Base-by-base conservation (phyloP, 1,140 invertebrate species). In the Carposina sasakii region DNA sequence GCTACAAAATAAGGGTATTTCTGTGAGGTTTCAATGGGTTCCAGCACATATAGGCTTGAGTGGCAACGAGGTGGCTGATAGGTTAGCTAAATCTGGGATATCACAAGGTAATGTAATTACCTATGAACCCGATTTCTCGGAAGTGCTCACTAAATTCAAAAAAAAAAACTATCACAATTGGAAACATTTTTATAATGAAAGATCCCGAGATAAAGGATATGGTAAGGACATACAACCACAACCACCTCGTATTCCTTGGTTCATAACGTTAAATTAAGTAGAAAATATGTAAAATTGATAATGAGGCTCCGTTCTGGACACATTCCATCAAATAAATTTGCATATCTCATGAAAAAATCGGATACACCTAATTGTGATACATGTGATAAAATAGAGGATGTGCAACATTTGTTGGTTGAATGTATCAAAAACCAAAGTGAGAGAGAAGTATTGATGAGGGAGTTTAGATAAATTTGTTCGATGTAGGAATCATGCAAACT, bases 31-130 rank as follows among this genome's bases (percentile, higher is more conserved):
- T 5, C 52, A 57, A 37, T 52, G 50, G 51, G 24, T 58, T 6
- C 50, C 50, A 16, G 53, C 50, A 13, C 55, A 57, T 24, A 26
- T 57, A 21, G 50, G 55, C 1, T 19, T 57, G 28, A 22, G 13
- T n/a, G 55, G 50, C 1, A 57, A 57, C 17, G 55, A 57, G 30
- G 15, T 44, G 34, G 54, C 48, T 8, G 54, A 52, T 16, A 28
- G 3, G 13, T 20, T 58, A 9, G 56, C 56, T 9, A 41, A 33
- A 39, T 10, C 13, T 12, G 31, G 17, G 30, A 20, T 22, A 0
- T 13, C 20, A 13, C 16, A 31, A 1, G 37, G 37, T 5, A 17
- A 2, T 4, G 15, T 21, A n/a, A 21, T 12, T 4, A 20, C 17
- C 2, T 31, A 40, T 10, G 13, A 2, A 1, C 47, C 47, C 1